Percentiles rank a stretch among this genome's conserved stretches.
These are phyloP conservation scores for Chrysolina oricalcia DNA, from an alignment of 2,888 invertebrate species.

Conservation along the genomic window DNA sequence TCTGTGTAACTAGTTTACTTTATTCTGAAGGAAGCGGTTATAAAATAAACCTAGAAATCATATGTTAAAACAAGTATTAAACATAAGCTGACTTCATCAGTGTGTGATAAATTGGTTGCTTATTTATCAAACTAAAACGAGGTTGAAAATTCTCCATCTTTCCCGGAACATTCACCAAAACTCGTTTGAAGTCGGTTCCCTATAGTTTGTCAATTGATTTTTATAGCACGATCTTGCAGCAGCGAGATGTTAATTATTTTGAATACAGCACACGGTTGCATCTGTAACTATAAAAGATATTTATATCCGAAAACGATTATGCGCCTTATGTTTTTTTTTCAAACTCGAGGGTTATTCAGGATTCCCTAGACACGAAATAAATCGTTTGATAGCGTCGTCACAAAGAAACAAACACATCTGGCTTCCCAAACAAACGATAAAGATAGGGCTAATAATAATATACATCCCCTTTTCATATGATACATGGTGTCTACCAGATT, in stretches of 20 bases:
- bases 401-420: constrained; percentile 45
- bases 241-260: neutral
- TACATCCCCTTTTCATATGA: constrained; percentile 25
- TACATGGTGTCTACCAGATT: constrained; percentile 26
- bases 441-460: constrained; percentile 37
- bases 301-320: constrained; percentile 12
- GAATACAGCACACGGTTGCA: neutral
- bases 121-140: too few relatives aligned
- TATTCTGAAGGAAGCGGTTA: too few relatives aligned
- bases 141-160: too few relatives aligned
- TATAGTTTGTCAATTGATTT: too few relatives aligned
- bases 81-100: too few relatives aligned
- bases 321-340: constrained; percentile 8
- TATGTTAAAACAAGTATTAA: too few relatives aligned
- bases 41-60: too few relatives aligned
- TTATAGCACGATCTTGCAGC: too few relatives aligned
- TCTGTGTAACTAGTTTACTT: too few relatives aligned
- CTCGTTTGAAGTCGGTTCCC: too few relatives aligned
- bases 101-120: too few relatives aligned
- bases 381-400: constrained; percentile 35
- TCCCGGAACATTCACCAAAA: too few relatives aligned
- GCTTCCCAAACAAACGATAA: constrained; percentile 46
- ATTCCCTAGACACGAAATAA: constrained; percentile 26
- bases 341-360: neutral
- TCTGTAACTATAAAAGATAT: constrained; percentile 1